Evolutionary conservation across 2,113 vertebrate genomes (phyloP), one percentile per base, ranked within the genome.

Genomic region (Physeter macrocephalus): DNA sequence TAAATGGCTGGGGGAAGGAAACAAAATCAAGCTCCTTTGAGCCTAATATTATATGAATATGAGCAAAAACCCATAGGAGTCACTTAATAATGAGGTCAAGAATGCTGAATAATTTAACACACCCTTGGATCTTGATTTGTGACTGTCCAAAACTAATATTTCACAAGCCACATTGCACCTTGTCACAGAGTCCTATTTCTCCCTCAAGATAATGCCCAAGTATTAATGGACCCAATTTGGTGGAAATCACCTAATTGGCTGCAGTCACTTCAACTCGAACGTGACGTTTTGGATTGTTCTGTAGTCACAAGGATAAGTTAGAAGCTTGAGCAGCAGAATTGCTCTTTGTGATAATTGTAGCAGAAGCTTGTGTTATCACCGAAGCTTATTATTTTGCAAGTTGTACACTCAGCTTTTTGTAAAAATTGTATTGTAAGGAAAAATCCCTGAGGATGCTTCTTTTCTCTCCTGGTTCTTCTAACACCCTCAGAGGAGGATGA

Each of bases 241-340:
- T 97, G 52, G 88, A 95, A 97, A 98, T 98, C 93, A 94, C 92
- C 95, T 98, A 98, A 97, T 97, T 98, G 97, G 96, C 94, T 90
- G 20, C 75, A 96, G 97, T 97, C 97, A 94, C 93, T 97, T 97
- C 96, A 95, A 92, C 83, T 85, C 21, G 46, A 96, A 93, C 3
- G 27, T 98, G 97, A 98, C 94, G 97, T 96, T 97, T 95, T 71
- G 17, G 96, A 92, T 88, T 67, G 64, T 77, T 85, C 86, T 61
- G 4, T 86, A 80, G 96, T 97, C 92, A 92, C 71, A 46, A 83
- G 74, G 78, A 46, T 57, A 90, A 82, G 67, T 87, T 87, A 59
- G 93, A 81, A 93, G 84, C 96, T 59, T 59, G 64, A 90, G 46
- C 93, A 95, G 96, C 93, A 88, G 62, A 57, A 95, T 95, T 90